These are phyloP conservation scores for Poeciliopsis gracilis DNA, from an alignment of 2,797 vertebrate genomes.

Conservation along the genomic window DNA sequence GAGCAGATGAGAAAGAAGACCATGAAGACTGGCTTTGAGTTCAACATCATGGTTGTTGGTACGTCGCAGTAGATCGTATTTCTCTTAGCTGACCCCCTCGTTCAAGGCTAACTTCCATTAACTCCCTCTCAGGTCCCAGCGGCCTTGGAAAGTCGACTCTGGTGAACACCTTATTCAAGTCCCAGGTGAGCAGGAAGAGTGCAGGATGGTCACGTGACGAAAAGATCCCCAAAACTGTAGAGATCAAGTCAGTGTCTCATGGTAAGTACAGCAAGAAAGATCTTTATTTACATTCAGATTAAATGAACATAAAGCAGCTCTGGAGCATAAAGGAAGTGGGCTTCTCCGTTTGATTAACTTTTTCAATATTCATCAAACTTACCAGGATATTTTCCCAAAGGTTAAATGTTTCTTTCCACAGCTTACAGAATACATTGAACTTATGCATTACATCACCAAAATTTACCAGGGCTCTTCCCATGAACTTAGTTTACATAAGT, in stretches of 20 bases:
- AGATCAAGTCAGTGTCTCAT: slow-evolving; percentile 95
- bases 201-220: slow-evolving; percentile 93
- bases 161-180: slow-evolving; percentile 97
- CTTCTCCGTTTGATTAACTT: not conserved
- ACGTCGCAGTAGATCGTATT: slow-evolving; percentile 58
- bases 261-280: slow-evolving; percentile 82
- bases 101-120: slow-evolving; percentile 19
- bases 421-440: not conserved
- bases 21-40: slow-evolving; percentile 98
- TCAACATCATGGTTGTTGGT: slow-evolving; percentile 99
- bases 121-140: slow-evolving; percentile 85
- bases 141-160: slow-evolving; percentile 95
- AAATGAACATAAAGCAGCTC: not conserved
- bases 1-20: slow-evolving; percentile 99
- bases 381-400: not conserved
- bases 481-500: not conserved
- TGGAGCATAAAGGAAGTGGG: not conserved
- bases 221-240: slow-evolving; percentile 96
- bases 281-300: slow-evolving; percentile 14
- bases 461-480: not conserved
- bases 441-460: not conserved
- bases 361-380: not conserved
- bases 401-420: not conserved
- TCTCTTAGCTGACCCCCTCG: not conserved
- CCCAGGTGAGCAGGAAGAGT: slow-evolving; percentile 94